Percentiles rank a stretch among this genome's conserved stretches.
phyloP scores from a whole-genome alignment of 37 sponge, comb jelly and placozoan species.

The Axinella damicornis region DNA sequence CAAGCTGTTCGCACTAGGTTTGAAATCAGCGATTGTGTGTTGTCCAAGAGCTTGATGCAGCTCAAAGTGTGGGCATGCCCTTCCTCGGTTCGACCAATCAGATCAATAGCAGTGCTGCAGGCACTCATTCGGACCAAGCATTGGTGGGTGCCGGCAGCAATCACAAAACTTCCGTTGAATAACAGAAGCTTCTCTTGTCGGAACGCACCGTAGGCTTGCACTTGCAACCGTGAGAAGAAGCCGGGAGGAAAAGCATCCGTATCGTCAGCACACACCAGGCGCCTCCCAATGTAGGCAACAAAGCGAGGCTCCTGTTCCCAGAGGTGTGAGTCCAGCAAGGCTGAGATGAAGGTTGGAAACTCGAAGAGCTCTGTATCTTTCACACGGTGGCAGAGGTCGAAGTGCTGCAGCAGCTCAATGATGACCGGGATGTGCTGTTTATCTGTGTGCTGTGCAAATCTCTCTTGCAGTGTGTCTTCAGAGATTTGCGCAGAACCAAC shows the following conservation, averaged over 20 bases:
- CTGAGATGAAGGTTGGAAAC: constrained; percentile 61
- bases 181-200: constrained; percentile 18
- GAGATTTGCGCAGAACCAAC: constrained; percentile 46
- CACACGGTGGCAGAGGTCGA: constrained; percentile 68
- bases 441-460: constrained; percentile 34
- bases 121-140: constrained; percentile 40
- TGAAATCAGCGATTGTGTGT: constrained; percentile 45
- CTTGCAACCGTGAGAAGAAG: constrained; percentile 77
- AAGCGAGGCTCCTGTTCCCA: constrained; percentile 40
- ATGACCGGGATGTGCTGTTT: constrained; percentile 45
- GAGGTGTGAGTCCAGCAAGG: not conserved
- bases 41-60: constrained; percentile 63
- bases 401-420: constrained; percentile 54
- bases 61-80: not conserved
- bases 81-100: constrained; percentile 39
- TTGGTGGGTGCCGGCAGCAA: constrained; percentile 29
- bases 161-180: constrained; percentile 67
- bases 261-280: constrained; percentile 41
- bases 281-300: constrained; percentile 51
- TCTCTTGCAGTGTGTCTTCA: constrained; percentile 24
- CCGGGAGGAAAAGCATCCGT: constrained; percentile 76
- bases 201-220: constrained; percentile 7
- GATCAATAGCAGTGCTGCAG: constrained; percentile 33
- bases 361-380: constrained; percentile 20
- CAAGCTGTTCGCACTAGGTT: constrained; percentile 49